Evolutionary conservation across 2,888 invertebrate species (phyloP), one percentile per base, ranked within the genome.

Genomic region (Stenoptilia bipunctidactyla): DNA sequence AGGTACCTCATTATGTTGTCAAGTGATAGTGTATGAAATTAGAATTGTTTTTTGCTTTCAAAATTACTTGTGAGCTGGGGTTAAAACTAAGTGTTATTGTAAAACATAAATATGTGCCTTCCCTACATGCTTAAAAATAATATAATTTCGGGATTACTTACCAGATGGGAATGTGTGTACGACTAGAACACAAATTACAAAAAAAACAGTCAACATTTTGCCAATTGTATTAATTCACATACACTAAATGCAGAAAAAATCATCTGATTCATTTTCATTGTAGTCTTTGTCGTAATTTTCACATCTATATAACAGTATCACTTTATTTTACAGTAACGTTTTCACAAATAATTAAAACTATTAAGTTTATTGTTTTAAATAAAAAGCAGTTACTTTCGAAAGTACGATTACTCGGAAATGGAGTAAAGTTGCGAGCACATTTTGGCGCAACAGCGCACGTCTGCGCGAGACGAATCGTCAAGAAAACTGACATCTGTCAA

Each of bases 171-270:
- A 58, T 58, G 64, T 52, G 46, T 69, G 58, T 43, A 68, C 55
- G 49, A 72, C 52, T 51, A 73, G 53, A 50, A 70, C 53, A 55
- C 60, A 68, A 57, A 64, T 54, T 62, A 70, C 64, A 56, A 75
- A 47, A 47, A 65, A 66, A 65, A 69, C 75, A 59, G 65, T 75
- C 59, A 80, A 72, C 82, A 82, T 82, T 67, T 69, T 82, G 61
- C 57, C 53, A 68, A 57, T 55, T 61, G 55, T 63, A 60, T 58
- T 44, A 66, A 66, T 61, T 58, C 61, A 53, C 57, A 61, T 61
- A 65, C 69, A 70, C 65, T 62, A 48, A 57, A 61, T 52, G 58
- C 61, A 53, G 52, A 61, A 52, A 64, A 61, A 66, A n/a, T 30
- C 9, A 30, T 12, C 20, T 20, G 20, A 20, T 20, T 20, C 20